A percentile compares a stretch with the other conserved stretches of the same genome.
These are phyloP conservation scores for Silurus glanis DNA, from an alignment of 2,113 vertebrate genomes.

Conservation along the genomic window DNA sequence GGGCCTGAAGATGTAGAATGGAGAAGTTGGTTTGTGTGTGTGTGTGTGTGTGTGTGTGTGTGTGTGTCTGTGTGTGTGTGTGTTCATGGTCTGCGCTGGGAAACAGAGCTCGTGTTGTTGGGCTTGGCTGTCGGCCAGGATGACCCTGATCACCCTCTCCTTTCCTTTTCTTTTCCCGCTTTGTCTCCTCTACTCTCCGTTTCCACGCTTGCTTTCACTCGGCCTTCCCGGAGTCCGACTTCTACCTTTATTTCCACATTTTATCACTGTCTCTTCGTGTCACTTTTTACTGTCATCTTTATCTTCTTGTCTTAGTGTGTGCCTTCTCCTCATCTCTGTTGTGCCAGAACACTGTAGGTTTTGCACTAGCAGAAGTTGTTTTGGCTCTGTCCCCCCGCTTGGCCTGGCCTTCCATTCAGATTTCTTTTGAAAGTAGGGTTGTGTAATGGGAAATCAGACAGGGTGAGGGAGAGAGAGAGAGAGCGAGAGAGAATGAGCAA, in stretches of 20 bases:
- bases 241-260: slow-evolving; percentile 43
- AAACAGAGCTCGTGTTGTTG: slow-evolving; percentile 62
- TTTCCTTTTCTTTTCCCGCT: slow-evolving; percentile 48
- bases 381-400: slow-evolving; percentile 30
- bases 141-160: slow-evolving; percentile 56
- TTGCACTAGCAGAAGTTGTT: slow-evolving; percentile 24
- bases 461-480: slow-evolving; percentile 39
- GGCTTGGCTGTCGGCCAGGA: slow-evolving; percentile 56
- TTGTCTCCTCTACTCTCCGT: slow-evolving; percentile 43
- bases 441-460: slow-evolving; percentile 38
- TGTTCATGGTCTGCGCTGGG: slow-evolving; percentile 51
- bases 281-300: neutral
- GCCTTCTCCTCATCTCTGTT: neutral
- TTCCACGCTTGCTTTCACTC: slow-evolving; percentile 44
- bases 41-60: slow-evolving; percentile 48
- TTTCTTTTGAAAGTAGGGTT: slow-evolving; percentile 62
- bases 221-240: slow-evolving; percentile 6
- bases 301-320: neutral
- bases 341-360: neutral
- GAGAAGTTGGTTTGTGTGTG: slow-evolving; percentile 16
- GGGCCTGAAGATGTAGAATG: slow-evolving; percentile 24
- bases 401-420: slow-evolving; percentile 50
- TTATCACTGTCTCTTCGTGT: slow-evolving; percentile 20
- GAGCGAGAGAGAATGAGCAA: slow-evolving; percentile 46
- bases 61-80: slow-evolving; percentile 46